Evolutionary conservation across 1,140 invertebrate species (phyloP), one percentile per base, ranked within the genome.

Genomic region (Teleogryllus occipitalis): DNA sequence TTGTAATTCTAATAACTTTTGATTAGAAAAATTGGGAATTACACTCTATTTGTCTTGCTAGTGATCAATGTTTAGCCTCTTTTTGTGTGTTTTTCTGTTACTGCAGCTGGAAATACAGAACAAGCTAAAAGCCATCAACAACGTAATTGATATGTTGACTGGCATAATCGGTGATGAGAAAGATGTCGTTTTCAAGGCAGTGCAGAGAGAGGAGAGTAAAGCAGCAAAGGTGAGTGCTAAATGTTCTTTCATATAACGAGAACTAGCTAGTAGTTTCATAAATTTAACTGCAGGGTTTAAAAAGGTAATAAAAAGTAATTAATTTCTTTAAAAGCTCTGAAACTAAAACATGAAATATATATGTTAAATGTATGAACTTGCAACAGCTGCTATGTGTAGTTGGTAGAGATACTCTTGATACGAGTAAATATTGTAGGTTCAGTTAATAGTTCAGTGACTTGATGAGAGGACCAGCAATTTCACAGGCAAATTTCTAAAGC

Each of bases 141-240:
- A 94, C 85, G 93, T 95, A 1, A 93, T 95, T 82, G 93, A 95
- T 82, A 95, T 95, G 92, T 86, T 95, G 76, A 93, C 92, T 49
- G 91, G 91, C 46, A 93, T 95, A 82, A 94, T 95, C 79, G 91
- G 91, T 0, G 91, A 92, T 80, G 76, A 79, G 22, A 91, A 92
- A 83, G 89, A 83, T n/a, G 86, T 87, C 78, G 79, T 86, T 47
- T 85, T 39, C 82, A 47, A 87, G 85, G 79, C 86, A 87, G 78
- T 85, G 85, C 47, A 39, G 27, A 78, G 14, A 21, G 73, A 72
- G 21, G 48, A 48, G 39, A 46, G 75, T 76, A 78, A 79, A 77
- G 22, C 49, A 14, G 75, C 21, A 5, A 80, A 80, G 79, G 79
- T 80, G 22, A 80, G 76, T 18, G 0, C 46, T 27, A 47, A 75